These are phyloP conservation scores for Carpatolechia fugitivella DNA, from an alignment of 2,888 invertebrate genomes.

Conservation along the genomic window DNA sequence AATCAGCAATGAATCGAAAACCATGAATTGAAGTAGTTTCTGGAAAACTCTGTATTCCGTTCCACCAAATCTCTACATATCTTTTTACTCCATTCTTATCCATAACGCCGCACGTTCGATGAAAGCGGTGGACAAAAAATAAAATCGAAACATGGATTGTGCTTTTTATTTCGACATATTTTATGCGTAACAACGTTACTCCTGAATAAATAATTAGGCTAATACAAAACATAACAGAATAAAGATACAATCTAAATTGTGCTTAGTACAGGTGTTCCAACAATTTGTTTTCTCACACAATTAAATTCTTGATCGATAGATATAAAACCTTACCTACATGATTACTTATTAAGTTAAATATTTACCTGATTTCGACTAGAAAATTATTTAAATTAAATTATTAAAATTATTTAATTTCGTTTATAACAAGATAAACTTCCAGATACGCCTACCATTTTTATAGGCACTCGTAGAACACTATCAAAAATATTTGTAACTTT, in stretches of 20 bases:
- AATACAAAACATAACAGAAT: constrained; percentile 7
- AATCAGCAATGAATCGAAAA: constrained; percentile 80
- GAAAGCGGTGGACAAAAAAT: constrained; percentile 9
- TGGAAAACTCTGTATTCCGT: constrained; percentile 66
- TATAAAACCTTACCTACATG: too few relatives aligned
- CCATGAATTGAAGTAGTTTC: constrained; percentile 82
- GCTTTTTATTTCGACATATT: neutral
- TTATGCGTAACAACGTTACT: neutral
- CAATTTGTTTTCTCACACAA: constrained; percentile 11
- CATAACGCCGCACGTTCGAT: constrained; percentile 30
- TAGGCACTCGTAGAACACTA: too few relatives aligned
- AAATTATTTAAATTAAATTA: too few relatives aligned
- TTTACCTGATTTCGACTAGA: neutral
- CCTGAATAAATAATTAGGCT: neutral
- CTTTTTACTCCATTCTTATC: constrained; percentile 39
- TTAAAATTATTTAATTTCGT: too few relatives aligned
- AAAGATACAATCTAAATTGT: constrained; percentile 41
- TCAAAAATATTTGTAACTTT: too few relatives aligned
- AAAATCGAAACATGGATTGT: neutral
- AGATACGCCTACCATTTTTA: too few relatives aligned
- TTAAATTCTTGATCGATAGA: too few relatives aligned
- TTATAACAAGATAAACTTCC: too few relatives aligned
- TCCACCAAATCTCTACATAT: constrained; percentile 70
- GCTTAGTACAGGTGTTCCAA: constrained; percentile 39
- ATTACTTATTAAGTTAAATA: neutral